These are phyloP conservation scores for Fistularia commersonii DNA, from an alignment of 2,797 vertebrate genomes.

Conservation along the genomic window DNA sequence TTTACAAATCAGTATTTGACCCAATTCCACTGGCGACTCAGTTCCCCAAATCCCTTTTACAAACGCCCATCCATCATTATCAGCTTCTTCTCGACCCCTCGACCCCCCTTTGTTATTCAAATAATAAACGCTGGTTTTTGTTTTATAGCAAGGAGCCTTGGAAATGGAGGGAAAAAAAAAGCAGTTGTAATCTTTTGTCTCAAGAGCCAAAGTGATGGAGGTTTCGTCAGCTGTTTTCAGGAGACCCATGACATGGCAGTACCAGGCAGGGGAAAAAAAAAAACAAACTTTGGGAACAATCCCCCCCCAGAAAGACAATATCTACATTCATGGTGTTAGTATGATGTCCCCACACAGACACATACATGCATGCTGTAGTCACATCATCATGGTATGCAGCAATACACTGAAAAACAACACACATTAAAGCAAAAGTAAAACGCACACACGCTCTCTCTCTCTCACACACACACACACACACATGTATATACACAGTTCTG, in stretches of 20 bases:
- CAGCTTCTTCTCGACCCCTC: conserved; percentile 21
- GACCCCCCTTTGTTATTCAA: conserved; percentile 38
- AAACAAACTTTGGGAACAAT: conserved; percentile 36
- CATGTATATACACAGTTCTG: conserved; percentile 50
- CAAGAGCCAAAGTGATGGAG: no score
- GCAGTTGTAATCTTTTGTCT: no score
- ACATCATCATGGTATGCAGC: conserved; percentile 47
- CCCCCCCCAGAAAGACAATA: conserved; percentile 37
- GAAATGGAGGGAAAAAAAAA: no score
- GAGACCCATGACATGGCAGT: conserved; percentile 37
- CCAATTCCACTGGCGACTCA: conserved; percentile 45
- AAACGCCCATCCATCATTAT: conserved; percentile 29
- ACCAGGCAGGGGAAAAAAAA: conserved; percentile 17
- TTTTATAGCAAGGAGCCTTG: no score
- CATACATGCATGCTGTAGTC: conserved; percentile 51
- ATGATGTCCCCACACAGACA: conserved; percentile 52
- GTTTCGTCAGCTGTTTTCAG: conserved; percentile 1
- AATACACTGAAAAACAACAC: conserved; percentile 28
- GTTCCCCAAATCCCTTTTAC: conserved; percentile 51
- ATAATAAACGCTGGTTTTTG: conserved; percentile 64
- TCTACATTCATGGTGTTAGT: conserved; percentile 73
- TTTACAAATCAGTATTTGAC: conserved; percentile 73
- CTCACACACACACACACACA: conserved; percentile 44
- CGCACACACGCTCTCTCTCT: no score
- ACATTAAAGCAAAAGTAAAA: conserved; percentile 58